These are phyloP conservation scores for Takifugu bimaculatus DNA, from an alignment of 2,113 vertebrate genomes.

Conservation along the genomic window DNA sequence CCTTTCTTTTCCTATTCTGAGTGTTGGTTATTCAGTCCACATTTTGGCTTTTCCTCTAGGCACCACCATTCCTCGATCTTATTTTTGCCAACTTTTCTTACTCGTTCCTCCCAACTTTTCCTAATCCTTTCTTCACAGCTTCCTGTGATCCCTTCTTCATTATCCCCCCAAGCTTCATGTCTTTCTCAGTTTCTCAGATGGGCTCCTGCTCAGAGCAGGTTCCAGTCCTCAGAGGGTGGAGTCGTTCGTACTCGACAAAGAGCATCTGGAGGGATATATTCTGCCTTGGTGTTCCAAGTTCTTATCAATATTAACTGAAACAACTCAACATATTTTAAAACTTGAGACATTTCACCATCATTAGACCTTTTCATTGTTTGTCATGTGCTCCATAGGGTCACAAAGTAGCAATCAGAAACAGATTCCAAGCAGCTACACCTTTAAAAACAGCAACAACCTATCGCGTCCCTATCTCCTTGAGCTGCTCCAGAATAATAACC, in stretches of 20 bases:
- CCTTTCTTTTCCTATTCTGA: background rate
- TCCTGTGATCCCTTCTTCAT: conserved; percentile 27
- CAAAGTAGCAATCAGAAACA: background rate
- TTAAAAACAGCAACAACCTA: too few relatives aligned
- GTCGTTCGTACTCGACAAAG: conserved; percentile 46
- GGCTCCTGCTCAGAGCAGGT: conserved; percentile 30
- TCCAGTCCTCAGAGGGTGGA: conserved; percentile 23
- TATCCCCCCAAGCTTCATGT: conserved; percentile 20
- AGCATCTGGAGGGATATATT: conserved; percentile 45
- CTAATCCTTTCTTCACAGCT: conserved; percentile 41
- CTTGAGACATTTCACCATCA: background rate
- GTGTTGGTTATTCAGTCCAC: conserved; percentile 8
- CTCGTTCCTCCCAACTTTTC: conserved; percentile 20
- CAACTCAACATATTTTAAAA: background rate
- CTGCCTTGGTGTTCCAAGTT: conserved; percentile 26
- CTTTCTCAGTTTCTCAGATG: conserved; percentile 41
- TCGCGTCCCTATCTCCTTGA: too few relatives aligned
- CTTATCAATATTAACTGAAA: background rate
- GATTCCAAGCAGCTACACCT: background rate
- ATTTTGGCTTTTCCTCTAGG: background rate
- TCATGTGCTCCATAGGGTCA: background rate
- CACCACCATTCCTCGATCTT: background rate
- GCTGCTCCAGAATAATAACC: too few relatives aligned
- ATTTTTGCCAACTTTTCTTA: conserved; percentile 1
- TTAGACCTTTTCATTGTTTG: background rate